Evolutionary conservation across 2,113 vertebrate genomes (phyloP), one percentile per base, ranked within the genome.

Genomic region (Helogale parvula): DNA sequence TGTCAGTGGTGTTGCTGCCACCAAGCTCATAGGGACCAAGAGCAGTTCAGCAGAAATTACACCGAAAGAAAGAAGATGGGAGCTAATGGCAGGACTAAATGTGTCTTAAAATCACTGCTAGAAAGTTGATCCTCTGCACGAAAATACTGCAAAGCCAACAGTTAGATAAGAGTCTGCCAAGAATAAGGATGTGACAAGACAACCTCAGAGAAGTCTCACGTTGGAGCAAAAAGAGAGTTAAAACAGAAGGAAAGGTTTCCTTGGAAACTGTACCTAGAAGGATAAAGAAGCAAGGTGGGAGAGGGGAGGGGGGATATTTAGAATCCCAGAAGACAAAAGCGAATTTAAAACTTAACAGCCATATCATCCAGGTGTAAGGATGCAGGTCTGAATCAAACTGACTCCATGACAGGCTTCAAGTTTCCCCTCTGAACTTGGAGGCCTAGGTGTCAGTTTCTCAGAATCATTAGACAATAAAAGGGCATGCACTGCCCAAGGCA

Each of bases 261-360:
- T 74, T 63, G 69, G 74, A 57, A 97, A 94, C 1, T 38, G 35
- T 12, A 88, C 17, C 50, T 27, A 88, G 57, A 85, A 4, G 69
- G 19, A 6, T 29, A 66, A 38, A 76, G 41, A 41, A 57, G 41
- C 6, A 52, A 38, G 23, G 57, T 23, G 21, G 57, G 57, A 57
- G 57, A 21, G 57, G 21, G 57, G 19, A 8, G 57, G 16, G 2
- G 15, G 21, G 29, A 29, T 41, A 57, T 41, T 80, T 17, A 35
- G 54, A 84, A 80, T 38, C 27, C 11, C 29, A 0, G 16, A 74
- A 50, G 12, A 77, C 11, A 57, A 45, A 76, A 65, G 9, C 66
- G 94, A 50, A 91, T 16, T 41, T 54, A 23, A 57, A 83, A 96
- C 7, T 63, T 23, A n/a, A 71, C 85, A 86, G 33, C n/a, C 23